A percentile compares a stretch with the other conserved stretches of the same genome.
phyloP scores from a whole-genome alignment of 2,888 invertebrate species.

The Xanthostigma xanthostigma region DNA sequence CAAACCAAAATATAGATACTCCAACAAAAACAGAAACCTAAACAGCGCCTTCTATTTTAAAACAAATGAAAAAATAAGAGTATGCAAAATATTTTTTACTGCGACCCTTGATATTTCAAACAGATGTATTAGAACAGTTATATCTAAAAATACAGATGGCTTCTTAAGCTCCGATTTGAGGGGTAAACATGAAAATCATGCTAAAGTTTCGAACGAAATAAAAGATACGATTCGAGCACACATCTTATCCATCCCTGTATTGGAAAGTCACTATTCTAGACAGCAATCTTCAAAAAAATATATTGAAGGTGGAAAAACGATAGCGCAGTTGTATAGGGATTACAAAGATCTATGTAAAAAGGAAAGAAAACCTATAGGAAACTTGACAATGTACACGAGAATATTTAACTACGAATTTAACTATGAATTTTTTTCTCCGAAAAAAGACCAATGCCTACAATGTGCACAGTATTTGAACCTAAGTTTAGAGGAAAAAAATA shows the following conservation, averaged over 20 bases:
- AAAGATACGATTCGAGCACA: slow-evolving; percentile 5
- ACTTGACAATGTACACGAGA: too few species aligned
- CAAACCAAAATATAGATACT: background rate
- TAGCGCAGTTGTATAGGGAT: slow-evolving; percentile 16
- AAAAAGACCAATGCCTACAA: too few species aligned
- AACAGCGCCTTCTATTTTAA: background rate
- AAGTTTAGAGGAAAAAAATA: too few species aligned
- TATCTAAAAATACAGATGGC: too few species aligned
- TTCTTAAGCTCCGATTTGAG: slow-evolving; percentile 4
- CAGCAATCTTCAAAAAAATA: slow-evolving; percentile 8
- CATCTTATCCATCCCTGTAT: slow-evolving; percentile 4
- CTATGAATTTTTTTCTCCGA: too few species aligned
- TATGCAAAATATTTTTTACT: too few species aligned
- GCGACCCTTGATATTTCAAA: too few species aligned
- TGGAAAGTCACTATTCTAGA: background rate
- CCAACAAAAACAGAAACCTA: background rate
- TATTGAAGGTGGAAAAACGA: slow-evolving; percentile 15
- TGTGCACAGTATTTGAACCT: too few species aligned
- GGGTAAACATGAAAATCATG: slow-evolving; percentile 6
- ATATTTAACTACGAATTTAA: too few species aligned
- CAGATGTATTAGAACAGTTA: too few species aligned
- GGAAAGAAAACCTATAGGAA: too few species aligned
- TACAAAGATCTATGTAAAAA: too few species aligned
- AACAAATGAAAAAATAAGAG: background rate
- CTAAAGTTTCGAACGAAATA: slow-evolving; percentile 3